phyloP scores from a whole-genome alignment of 1,140 invertebrate species.

The Drosophila lacteicornis region DNA sequence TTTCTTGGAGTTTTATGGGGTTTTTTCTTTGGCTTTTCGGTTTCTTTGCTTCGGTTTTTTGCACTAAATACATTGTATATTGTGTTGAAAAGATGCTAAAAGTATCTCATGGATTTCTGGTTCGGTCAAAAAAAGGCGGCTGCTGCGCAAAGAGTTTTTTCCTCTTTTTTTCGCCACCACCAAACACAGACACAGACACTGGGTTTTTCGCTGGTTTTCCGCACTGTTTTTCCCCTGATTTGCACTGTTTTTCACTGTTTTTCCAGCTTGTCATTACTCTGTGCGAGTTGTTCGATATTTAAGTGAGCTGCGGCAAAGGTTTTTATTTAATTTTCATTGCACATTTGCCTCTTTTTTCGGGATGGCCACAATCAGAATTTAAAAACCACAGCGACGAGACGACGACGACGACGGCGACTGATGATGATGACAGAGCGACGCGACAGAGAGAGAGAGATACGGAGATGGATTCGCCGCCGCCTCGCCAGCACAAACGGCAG shows the following conservation, averaged over 20 bases:
- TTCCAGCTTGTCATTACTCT: slow-evolving; percentile 24
- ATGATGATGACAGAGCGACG: slow-evolving; percentile 69
- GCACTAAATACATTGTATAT: slow-evolving; percentile 4
- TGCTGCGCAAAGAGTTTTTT: slow-evolving; percentile 72
- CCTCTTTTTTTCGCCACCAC: slow-evolving; percentile 30
- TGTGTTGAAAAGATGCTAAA: slow-evolving; percentile 12
- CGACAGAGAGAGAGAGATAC: slow-evolving; percentile 56
- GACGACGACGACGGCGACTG: slow-evolving; percentile 69
- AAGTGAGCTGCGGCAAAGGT: slow-evolving; percentile 3
- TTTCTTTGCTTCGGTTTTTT: not conserved
- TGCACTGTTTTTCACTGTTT: slow-evolving; percentile 6
- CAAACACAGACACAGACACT: slow-evolving; percentile 45
- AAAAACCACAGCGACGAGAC: slow-evolving; percentile 77
- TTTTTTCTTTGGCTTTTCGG: not conserved
- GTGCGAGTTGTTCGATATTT: slow-evolving; percentile 41
- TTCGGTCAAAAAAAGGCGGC: slow-evolving; percentile 72
- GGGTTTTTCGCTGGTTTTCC: slow-evolving; percentile 38
- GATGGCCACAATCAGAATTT: slow-evolving; percentile 76
- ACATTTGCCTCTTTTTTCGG: slow-evolving; percentile 73
- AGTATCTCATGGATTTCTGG: slow-evolving; percentile 40
- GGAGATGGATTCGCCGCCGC: slow-evolving; percentile 25
- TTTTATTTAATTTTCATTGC: slow-evolving; percentile 56
- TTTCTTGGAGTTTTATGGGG: not conserved
- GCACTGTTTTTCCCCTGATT: slow-evolving; percentile 15
- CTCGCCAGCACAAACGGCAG: not conserved